These are phyloP conservation scores for Papilio elwesi DNA, from an alignment of 2,888 invertebrate species.

Conservation along the genomic window DNA sequence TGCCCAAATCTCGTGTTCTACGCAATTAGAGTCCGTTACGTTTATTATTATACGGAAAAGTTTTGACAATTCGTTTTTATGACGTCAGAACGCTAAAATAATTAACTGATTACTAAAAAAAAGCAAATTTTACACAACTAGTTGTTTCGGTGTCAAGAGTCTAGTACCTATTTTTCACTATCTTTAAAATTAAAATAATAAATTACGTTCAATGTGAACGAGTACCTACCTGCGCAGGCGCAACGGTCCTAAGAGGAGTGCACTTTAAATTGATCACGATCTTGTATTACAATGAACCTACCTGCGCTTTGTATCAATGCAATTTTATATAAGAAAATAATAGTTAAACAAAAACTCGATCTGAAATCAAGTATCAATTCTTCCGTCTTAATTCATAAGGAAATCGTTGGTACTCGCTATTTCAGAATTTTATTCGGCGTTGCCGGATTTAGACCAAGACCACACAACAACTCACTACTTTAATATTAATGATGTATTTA, in stretches of 20 bases:
- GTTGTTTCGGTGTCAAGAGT: too few relatives aligned
- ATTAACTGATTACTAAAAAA: too few relatives aligned
- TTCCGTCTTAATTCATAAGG: not conserved
- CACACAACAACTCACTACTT: not conserved
- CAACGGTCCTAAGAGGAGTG: constrained; percentile 31
- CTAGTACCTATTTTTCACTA: too few relatives aligned
- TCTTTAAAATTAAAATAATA: too few relatives aligned
- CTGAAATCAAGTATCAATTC: not conserved
- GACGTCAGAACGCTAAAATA: too few relatives aligned
- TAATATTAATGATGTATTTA: constrained; percentile 12
- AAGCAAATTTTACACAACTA: too few relatives aligned
- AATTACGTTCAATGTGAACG: constrained; percentile 10
- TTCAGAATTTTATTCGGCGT: not conserved
- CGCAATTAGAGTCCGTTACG: too few relatives aligned
- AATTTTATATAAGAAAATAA: constrained; percentile 17
- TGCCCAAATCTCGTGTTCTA: too few relatives aligned
- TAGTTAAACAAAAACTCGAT: not conserved
- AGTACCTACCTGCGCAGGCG: constrained; percentile 11
- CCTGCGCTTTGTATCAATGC: constrained; percentile 27
- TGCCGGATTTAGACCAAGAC: not conserved
- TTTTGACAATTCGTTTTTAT: too few relatives aligned
- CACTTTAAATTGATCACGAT: constrained; percentile 41
- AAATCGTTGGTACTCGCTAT: not conserved
- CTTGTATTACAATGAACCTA: constrained; percentile 37
- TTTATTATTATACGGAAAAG: too few relatives aligned